These are phyloP conservation scores for Hippocampus zosterae DNA, from an alignment of 2,113 vertebrate genomes.

Conservation along the genomic window DNA sequence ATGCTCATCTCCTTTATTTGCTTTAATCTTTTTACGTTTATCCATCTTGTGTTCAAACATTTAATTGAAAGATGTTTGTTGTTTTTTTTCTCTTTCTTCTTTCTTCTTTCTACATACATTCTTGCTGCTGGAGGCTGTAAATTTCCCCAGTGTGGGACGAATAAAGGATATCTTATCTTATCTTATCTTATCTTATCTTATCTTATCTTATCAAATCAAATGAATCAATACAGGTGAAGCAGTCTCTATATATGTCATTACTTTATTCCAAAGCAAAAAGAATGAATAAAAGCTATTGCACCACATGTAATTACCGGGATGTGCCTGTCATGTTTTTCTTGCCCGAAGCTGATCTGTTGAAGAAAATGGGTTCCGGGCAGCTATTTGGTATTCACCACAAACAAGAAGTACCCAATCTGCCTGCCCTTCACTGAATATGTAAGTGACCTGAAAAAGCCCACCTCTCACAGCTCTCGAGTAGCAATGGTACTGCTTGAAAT, in stretches of 20 bases:
- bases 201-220: constrained; percentile 26
- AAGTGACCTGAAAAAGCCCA: constrained; percentile 41
- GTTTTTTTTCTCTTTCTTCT: too few relatives aligned
- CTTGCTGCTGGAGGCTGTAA: too few relatives aligned
- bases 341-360: constrained; percentile 11
- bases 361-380: constrained; percentile 15
- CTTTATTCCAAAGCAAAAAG: not conserved
- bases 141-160: too few relatives aligned
- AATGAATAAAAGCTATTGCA: constrained; percentile 7
- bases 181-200: too few relatives aligned
- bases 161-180: too few relatives aligned
- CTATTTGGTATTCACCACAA: constrained; percentile 43
- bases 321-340: constrained; percentile 1
- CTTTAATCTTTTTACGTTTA: too few relatives aligned
- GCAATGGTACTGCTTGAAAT: constrained; percentile 48
- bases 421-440: constrained; percentile 36
- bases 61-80: too few relatives aligned
- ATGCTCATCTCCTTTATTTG: too few relatives aligned
- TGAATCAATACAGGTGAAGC: constrained; percentile 6
- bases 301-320: constrained; percentile 4
- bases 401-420: constrained; percentile 40
- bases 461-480: constrained; percentile 24
- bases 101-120: too few relatives aligned
- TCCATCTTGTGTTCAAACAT: too few relatives aligned
- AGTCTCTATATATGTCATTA: constrained; percentile 21